These are phyloP conservation scores for Argentina silus DNA, from an alignment of 2,797 vertebrate species.

Conservation along the genomic window DNA sequence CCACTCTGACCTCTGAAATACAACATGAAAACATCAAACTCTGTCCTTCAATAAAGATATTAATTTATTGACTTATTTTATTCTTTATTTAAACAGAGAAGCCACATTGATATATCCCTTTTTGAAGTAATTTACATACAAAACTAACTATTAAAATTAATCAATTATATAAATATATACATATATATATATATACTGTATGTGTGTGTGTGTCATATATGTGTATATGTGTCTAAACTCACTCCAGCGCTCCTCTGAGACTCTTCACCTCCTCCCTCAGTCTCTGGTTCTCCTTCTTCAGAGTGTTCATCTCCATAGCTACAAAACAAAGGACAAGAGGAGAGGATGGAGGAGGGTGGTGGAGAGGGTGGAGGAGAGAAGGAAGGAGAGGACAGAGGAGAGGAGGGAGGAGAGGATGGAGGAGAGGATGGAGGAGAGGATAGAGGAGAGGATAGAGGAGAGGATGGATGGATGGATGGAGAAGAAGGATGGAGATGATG, in stretches of 20 bases:
- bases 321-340: background rate
- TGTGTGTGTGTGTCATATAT: no score
- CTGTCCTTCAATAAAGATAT: no score
- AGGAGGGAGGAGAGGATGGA: background rate
- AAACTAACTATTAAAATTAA: no score
- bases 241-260: constrained; percentile 75
- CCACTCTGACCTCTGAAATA: constrained; percentile 57
- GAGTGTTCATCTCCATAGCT: constrained; percentile 75
- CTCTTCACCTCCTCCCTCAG: constrained; percentile 84
- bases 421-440: no score
- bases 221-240: constrained; percentile 56
- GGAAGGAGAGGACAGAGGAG: background rate
- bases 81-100: no score
- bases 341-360: background rate
- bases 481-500: background rate
- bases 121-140: no score
- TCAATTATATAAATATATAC: no score
- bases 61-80: no score
- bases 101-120: no score
- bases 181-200: no score
- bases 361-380: background rate
- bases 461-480: constrained; percentile 1
- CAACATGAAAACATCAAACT: background rate
- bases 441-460: no score
- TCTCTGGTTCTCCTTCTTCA: constrained; percentile 86